A percentile compares a stretch with the other conserved stretches of the same genome.
Conservation (phyloP, 2,113 vertebrate species). For the Notiomystis cincta region DNA sequence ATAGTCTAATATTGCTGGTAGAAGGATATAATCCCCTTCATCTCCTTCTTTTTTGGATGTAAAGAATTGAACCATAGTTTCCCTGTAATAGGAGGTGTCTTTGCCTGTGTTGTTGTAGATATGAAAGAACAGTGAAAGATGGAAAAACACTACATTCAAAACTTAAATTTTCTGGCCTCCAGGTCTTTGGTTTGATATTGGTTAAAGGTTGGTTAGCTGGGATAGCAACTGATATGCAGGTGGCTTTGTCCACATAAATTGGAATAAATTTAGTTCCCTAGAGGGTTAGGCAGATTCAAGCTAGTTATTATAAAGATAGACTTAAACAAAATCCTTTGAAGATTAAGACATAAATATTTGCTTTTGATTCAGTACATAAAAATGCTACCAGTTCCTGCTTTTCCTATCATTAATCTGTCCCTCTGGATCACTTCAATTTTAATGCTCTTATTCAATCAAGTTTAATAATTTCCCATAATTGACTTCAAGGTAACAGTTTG, state of each 20-base stretch:
- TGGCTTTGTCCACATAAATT: neutral
- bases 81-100: rapidly evolving
- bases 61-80: neutral
- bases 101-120: neutral
- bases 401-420: neutral
- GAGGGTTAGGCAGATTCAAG: neutral
- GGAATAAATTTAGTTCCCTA: neutral
- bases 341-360: neutral
- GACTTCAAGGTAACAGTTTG: neutral
- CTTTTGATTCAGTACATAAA: neutral
- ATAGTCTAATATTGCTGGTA: neutral
- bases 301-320: neutral
- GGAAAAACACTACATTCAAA: neutral
- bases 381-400: neutral
- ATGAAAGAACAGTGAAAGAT: neutral
- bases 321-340: neutral
- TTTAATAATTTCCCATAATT: neutral
- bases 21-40: neutral
- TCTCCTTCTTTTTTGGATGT: neutral
- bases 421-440: neutral
- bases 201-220: neutral
- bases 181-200: neutral
- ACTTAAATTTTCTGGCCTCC: neutral
- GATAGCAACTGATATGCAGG: neutral
- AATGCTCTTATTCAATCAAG: neutral